phyloP scores from a whole-genome alignment of 2,888 invertebrate species.

The Rhyacophila evoluta region DNA sequence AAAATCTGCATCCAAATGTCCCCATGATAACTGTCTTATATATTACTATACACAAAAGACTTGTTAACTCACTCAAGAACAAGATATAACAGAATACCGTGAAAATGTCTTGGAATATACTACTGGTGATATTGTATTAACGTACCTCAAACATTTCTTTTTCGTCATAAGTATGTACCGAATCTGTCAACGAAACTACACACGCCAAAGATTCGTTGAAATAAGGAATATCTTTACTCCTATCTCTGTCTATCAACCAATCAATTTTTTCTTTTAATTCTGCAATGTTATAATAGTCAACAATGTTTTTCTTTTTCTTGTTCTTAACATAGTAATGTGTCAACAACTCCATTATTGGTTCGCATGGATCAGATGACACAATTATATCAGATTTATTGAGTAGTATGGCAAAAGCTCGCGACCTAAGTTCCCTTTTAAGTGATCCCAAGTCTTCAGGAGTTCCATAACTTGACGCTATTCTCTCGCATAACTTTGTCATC shows the following conservation, averaged over 20 bases:
- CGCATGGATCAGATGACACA: constrained; percentile 57
- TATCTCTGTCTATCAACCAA: constrained; percentile 47
- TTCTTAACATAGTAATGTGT: constrained; percentile 62
- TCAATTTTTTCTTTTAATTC: constrained; percentile 62
- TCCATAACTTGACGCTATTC: constrained; percentile 61
- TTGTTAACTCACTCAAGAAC: too few species aligned
- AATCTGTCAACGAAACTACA: constrained; percentile 61
- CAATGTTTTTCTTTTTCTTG: constrained; percentile 62
- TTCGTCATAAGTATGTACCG: constrained; percentile 61
- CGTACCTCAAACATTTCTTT: constrained; percentile 63
- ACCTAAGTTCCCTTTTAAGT: constrained; percentile 45
- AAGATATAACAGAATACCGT: too few species aligned
- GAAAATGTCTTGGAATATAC: too few species aligned
- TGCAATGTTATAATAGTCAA: constrained; percentile 61
- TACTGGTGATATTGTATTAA: too few species aligned
- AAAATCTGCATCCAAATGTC: too few species aligned
- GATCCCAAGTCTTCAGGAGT: constrained; percentile 36
- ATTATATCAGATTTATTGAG: constrained; percentile 62
- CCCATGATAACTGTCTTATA: too few species aligned
- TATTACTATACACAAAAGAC: too few species aligned
- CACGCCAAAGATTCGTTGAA: constrained; percentile 58
- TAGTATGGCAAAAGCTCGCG: constrained; percentile 62
- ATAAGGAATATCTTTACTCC: constrained; percentile 29
- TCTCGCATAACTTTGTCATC: constrained; percentile 63
- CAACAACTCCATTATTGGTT: constrained; percentile 63